Evolutionary conservation across 1,140 invertebrate species (phyloP).

Genomic region (Cotesia typhae): DNA sequence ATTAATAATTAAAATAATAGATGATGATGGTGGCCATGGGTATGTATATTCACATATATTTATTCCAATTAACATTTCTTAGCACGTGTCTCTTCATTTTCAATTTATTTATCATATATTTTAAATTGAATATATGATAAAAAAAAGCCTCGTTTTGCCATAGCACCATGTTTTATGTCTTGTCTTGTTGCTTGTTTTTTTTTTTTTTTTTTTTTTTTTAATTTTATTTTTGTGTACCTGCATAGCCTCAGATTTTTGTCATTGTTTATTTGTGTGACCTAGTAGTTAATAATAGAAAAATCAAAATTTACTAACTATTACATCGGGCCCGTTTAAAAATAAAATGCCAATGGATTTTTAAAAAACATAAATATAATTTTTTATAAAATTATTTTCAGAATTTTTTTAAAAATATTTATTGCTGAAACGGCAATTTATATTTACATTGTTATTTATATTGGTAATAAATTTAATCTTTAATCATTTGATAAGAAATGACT

Average conservation of each 20-base stretch:
- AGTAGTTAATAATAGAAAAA: neutral
- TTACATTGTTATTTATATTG: constrained; percentile 30
- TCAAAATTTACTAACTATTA: neutral
- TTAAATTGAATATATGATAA: constrained; percentile 22
- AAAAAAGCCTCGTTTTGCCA: constrained; percentile 3
- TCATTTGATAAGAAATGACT: too few relatives aligned
- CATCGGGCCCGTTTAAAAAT: constrained; percentile 10
- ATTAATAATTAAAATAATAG: constrained; percentile 52
- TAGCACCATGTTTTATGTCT: constrained; percentile 21
- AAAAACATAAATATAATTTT: constrained; percentile 7
- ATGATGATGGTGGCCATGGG: constrained; percentile 67
- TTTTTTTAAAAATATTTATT: constrained; percentile 54
- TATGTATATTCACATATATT: constrained; percentile 54
- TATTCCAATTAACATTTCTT: constrained; percentile 39
- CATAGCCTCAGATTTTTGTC: constrained; percentile 21
- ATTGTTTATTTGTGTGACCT: constrained; percentile 24
- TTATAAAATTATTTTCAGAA: constrained; percentile 32
- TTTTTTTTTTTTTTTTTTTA: constrained; percentile 16
- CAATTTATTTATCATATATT: constrained; percentile 22
- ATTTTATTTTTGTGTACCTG: constrained; percentile 27
- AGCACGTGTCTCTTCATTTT: constrained; percentile 36
- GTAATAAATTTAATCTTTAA: too few relatives aligned
- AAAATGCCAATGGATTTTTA: constrained; percentile 36
- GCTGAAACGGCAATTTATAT: constrained; percentile 47
- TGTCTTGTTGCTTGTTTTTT: constrained; percentile 17